Conservation (phyloP, 2,113 vertebrate species). For the Hydrochoerus hydrochaeris region DNA sequence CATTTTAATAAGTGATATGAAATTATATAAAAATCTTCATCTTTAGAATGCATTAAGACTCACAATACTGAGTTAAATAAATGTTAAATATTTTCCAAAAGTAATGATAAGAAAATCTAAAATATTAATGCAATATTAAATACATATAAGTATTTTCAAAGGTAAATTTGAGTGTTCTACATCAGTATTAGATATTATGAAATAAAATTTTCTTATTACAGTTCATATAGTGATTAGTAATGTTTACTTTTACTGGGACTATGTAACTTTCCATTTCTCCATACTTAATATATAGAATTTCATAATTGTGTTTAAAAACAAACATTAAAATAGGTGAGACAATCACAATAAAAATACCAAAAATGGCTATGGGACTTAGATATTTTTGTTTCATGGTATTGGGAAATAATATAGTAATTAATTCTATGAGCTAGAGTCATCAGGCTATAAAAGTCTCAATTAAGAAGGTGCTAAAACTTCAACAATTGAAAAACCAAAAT, state of each 20-base stretch:
- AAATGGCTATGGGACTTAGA: not conserved
- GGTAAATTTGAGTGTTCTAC: not conserved
- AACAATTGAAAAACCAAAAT: constrained; percentile 39
- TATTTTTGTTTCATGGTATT: not conserved
- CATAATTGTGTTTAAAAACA: not conserved
- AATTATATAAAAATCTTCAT: constrained; percentile 37
- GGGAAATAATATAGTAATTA: constrained; percentile 6
- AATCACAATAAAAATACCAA: constrained; percentile 50
- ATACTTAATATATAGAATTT: not conserved
- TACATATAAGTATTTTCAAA: constrained; percentile 1
- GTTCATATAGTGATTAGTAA: not conserved
- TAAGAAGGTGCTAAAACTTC: constrained; percentile 36
- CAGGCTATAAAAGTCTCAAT: not conserved
- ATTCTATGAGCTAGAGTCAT: not conserved
- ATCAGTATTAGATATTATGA: not conserved
- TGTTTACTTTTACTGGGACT: not conserved
- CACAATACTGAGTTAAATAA: constrained; percentile 39
- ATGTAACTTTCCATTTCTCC: not conserved
- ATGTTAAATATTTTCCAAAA: constrained; percentile 43
- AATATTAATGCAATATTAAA: constrained; percentile 21
- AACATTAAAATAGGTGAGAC: constrained; percentile 12
- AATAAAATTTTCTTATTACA: not conserved
- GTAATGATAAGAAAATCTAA: constrained; percentile 11
- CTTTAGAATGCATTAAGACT: not conserved
- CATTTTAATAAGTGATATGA: constrained; percentile 8